Evolutionary conservation across 2,113 vertebrate genomes (phyloP), one percentile per base, ranked within the genome.

Genomic region (Phyllostomus hastatus): DNA sequence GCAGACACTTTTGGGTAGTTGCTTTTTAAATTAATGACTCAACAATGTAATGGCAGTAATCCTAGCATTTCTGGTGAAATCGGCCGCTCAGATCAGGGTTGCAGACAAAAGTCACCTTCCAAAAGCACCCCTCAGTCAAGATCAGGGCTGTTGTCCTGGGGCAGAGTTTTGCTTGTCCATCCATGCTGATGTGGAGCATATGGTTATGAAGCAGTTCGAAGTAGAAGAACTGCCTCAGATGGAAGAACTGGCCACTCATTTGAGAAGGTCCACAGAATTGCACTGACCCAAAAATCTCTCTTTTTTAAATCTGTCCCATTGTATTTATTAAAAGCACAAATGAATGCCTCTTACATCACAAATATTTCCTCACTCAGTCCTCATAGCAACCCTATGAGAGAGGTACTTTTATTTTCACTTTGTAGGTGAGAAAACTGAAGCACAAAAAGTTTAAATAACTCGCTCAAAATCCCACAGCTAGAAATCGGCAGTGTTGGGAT

Each of bases 21-120:
- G 83, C 5, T 78, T 96, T 57, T 48, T 85, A 96, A 46, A 67
- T 94, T 82, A 94, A 84, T 92, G 90, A 91, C 46, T 93, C 64
- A 95, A 82, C 69, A 84, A 66, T 26, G 33, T 87, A 90, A 94
- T 84, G 92, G 78, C 90, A 84, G 46, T 73, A 69, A 95, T 90
- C 84, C 54, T 86, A 95, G 70, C 43, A 50, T 94, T 69, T 93
- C 43, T 95, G 54, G 48, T 46, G 26, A 96, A 48, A 82, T 26
- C 61, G 90, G 14, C 38, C 54, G 19, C 57, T 75, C 84, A 64
- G 78, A 82, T 70, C 54, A 48, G 41, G 22, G 31, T n/a, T 70
- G 59, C 67, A 87, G 38, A 69, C 28, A 33, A 89, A 43, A 96
- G 35, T 61, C 24, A 46, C 33, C 26, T 92, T 72, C 72, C 35